Conservation (phyloP, 2,797 vertebrate genomes). For the Scyliorhinus canicula region DNA sequence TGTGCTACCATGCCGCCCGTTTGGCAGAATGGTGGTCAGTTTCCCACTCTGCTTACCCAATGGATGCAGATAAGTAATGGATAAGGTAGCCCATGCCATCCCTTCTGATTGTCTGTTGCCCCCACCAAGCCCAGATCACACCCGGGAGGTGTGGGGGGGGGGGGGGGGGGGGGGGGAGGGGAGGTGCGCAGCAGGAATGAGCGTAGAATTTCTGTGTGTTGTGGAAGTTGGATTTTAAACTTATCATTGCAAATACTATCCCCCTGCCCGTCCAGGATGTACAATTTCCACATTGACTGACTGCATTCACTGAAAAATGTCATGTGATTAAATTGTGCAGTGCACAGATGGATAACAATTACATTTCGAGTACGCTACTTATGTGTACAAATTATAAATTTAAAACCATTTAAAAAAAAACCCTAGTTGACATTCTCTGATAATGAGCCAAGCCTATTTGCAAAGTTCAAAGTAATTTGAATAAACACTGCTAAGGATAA, state of each 20-base stretch:
- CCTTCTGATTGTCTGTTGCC: no score
- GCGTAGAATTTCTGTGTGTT: not conserved
- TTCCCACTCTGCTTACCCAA: no score
- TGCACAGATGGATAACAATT: not conserved
- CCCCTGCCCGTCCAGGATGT: not conserved
- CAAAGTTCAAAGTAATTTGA: conserved; percentile 23
- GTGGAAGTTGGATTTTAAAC: not conserved
- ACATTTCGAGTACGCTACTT: not conserved
- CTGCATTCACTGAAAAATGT: not conserved
- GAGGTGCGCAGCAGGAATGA: no score
- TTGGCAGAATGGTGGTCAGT: no score
- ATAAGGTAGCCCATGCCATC: no score
- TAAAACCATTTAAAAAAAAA: not conserved
- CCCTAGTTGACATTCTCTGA: not conserved
- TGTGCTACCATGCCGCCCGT: no score
- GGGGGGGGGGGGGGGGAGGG: no score
- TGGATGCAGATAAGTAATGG: no score
- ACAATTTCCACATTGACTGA: not conserved
- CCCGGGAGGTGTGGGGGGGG: no score
- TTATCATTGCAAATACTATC: not conserved
- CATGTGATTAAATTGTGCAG: not conserved
- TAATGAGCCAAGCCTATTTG: not conserved
- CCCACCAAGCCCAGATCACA: no score
- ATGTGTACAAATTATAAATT: not conserved
- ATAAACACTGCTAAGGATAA: not conserved